These are phyloP conservation scores for Acrobasis consociella DNA, from an alignment of 2,888 invertebrate species.

Conservation along the genomic window DNA sequence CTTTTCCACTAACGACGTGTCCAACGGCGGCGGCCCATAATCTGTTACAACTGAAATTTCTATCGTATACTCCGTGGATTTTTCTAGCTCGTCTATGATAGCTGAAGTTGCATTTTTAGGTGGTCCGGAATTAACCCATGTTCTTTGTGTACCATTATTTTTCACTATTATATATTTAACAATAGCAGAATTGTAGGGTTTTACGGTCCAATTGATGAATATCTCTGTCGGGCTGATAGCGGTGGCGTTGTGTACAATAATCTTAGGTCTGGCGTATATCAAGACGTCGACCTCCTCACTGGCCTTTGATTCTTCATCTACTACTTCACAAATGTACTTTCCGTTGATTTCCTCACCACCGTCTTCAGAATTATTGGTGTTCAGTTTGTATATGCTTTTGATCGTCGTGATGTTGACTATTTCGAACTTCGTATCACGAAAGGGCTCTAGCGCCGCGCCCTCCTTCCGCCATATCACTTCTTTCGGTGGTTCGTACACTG, in stretches of 20 bases:
- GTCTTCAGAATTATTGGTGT: conserved; percentile 69
- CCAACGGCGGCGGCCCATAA: conserved; percentile 65
- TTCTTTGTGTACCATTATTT: conserved; percentile 70
- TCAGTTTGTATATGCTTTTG: conserved; percentile 76
- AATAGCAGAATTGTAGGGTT: conserved; percentile 88
- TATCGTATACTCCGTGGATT: conserved; percentile 86
- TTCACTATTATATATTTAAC: conserved; percentile 61
- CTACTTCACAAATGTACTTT: conserved; percentile 62
- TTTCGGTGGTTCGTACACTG: conserved; percentile 63
- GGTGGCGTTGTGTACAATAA: conserved; percentile 87
- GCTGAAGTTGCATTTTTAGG: conserved; percentile 47
- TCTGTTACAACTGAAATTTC: conserved; percentile 86
- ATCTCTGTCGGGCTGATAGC: conserved; percentile 89
- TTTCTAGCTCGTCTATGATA: conserved; percentile 84
- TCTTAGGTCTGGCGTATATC: conserved; percentile 87
- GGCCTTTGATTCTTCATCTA: conserved; percentile 54
- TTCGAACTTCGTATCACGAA: conserved; percentile 23
- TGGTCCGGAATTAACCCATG: no score
- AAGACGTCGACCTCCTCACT: conserved; percentile 77
- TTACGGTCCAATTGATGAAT: conserved; percentile 92
- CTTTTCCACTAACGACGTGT: conserved; percentile 57
- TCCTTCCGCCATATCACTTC: conserved; percentile 64
- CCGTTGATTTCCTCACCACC: conserved; percentile 85
- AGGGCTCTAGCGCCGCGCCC: conserved; percentile 40
- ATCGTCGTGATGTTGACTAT: conserved; percentile 81